Evolutionary conservation across 2,797 vertebrate genomes (phyloP).

Genomic region (Squalus acanthias): DNA sequence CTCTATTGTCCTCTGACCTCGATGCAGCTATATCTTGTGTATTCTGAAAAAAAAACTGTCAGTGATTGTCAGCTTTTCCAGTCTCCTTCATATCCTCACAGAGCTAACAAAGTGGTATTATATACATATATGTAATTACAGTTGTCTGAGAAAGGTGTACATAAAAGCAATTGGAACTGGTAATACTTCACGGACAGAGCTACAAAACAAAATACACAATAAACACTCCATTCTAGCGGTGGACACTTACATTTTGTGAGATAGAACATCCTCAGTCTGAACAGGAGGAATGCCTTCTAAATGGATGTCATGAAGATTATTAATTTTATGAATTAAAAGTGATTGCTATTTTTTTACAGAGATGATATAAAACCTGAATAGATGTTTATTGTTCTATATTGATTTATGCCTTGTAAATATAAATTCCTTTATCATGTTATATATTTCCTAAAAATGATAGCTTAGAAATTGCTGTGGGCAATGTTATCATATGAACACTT

Average conservation of each 20-base stretch:
- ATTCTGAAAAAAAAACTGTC: conserved; percentile 17
- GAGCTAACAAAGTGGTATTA: conserved; percentile 20
- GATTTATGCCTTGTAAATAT: neutral
- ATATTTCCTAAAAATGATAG: neutral
- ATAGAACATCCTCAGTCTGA: neutral
- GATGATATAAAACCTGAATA: neutral
- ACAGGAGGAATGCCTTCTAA: neutral
- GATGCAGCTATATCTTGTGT: conserved; percentile 13
- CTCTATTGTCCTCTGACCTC: conserved; percentile 27
- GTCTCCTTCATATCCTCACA: neutral
- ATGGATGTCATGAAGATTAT: neutral
- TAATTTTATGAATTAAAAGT: neutral
- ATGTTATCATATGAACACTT: too few relatives aligned
- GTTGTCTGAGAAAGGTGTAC: neutral
- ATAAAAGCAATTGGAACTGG: conserved; percentile 5
- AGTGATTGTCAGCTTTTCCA: conserved; percentile 22
- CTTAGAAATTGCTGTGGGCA: neutral
- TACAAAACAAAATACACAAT: conserved; percentile 8
- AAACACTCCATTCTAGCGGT: neutral
- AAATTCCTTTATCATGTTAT: neutral
- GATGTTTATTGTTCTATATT: neutral
- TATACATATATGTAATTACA: conserved; percentile 3
- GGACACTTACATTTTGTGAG: neutral
- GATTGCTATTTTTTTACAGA: neutral
- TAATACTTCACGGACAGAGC: neutral